These are phyloP conservation scores for Thereuonema tuberculata DNA, from an alignment of 1,140 invertebrate species.

Conservation along the genomic window DNA sequence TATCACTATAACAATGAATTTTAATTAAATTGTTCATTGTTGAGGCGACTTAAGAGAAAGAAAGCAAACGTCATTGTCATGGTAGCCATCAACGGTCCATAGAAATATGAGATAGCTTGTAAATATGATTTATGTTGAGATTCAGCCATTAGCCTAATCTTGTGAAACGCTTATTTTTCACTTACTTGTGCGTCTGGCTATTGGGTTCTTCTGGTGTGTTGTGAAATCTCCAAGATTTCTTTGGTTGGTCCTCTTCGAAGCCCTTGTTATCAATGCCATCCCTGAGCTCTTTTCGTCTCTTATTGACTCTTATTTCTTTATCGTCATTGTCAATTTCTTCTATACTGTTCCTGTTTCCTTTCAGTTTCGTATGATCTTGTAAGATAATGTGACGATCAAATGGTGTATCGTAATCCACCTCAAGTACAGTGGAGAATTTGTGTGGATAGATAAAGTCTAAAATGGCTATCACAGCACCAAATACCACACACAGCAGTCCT, in stretches of 20 bases:
- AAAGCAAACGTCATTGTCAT: too few relatives aligned
- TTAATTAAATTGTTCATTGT: too few relatives aligned
- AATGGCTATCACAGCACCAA: conserved; percentile 58
- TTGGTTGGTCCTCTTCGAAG: neutral
- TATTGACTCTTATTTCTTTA: neutral
- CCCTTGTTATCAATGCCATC: neutral
- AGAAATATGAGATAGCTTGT: too few relatives aligned
- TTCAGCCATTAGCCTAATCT: too few relatives aligned
- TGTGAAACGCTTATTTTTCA: too few relatives aligned
- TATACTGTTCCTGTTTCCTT: neutral
- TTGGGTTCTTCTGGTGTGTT: too few relatives aligned
- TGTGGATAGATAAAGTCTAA: conserved; percentile 77
- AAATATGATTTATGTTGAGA: too few relatives aligned
- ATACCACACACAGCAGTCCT: conserved; percentile 57
- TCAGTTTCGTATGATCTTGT: conserved; percentile 54
- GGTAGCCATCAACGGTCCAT: too few relatives aligned
- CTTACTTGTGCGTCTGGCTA: too few relatives aligned
- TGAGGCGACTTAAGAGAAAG: too few relatives aligned
- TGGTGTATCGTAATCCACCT: conserved; percentile 86
- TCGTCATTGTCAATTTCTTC: neutral
- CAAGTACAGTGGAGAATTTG: conserved; percentile 78
- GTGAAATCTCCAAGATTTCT: too few relatives aligned
- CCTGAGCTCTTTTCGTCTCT: neutral
- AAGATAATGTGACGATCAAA: conserved; percentile 83
- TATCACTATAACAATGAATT: too few relatives aligned